phyloP scores from a whole-genome alignment of 2,888 invertebrate genomes.

The Ormyrus labotus region DNA sequence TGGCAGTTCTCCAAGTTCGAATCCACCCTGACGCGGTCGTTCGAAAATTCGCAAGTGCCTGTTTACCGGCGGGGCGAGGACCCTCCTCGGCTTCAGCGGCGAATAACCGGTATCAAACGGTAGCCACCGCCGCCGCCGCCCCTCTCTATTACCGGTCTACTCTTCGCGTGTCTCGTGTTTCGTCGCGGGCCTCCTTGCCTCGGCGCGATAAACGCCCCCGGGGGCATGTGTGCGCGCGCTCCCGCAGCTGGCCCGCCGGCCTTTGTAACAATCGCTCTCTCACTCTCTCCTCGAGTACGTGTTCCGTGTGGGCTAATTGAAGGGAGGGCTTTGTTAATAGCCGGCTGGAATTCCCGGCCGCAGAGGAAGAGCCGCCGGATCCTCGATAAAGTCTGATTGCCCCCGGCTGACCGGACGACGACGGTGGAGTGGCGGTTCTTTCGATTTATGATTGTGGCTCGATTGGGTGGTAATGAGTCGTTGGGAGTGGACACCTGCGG shows the following conservation, averaged over 20 bases:
- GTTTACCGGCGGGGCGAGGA: no score
- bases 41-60: no score
- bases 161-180: slow-evolving; percentile 35
- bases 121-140: slow-evolving; percentile 5
- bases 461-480: no score
- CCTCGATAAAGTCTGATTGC: neutral
- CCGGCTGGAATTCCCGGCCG: neutral
- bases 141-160: slow-evolving; percentile 46
- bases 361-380: neutral
- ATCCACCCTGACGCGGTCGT: no score
- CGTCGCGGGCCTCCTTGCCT: neutral
- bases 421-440: no score
- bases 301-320: slow-evolving; percentile 17
- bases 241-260: neutral
- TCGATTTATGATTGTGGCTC: no score
- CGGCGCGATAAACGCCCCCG: slow-evolving; percentile 4
- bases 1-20: no score
- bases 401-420: no score
- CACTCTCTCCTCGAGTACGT: neutral
- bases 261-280: slow-evolving; percentile 1
- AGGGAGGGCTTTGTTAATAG: slow-evolving; percentile 2
- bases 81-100: no score
- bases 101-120: slow-evolving; percentile 37
- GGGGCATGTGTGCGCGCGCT: neutral
- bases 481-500: no score